Evolutionary conservation across 2,888 invertebrate genomes (phyloP), one percentile per base, ranked within the genome.

Genomic region (Epirrhoe tristata): DNA sequence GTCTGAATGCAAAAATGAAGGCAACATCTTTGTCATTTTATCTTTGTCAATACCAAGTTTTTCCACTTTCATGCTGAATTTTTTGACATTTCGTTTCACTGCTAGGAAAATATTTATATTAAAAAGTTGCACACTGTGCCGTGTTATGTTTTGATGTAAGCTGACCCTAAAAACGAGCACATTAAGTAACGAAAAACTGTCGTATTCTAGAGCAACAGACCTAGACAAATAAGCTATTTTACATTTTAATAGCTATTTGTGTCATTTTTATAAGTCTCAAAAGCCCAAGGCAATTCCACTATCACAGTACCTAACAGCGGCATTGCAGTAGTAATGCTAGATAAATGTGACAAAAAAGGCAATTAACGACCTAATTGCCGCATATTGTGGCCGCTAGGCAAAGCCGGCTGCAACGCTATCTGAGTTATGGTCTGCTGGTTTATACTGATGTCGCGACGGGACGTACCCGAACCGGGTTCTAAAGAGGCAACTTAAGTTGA

Each of bases 321-420:
- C 34, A 57, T 51, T 50, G 34, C 43, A 60, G 24, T 12, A 53
- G 57, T 57, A 52, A 32, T 32, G 67, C 50, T 56, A 67, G 48
- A 67, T 67, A 60, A 63, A 63, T 55, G 55, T 46, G 59, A 59
- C 63, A 56, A 67, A 59, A 67, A 50, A 36, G 53, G 63, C 63
- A 63, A 67, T 67, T 67, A 67, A 67, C n/a, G 52, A 52, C 56
- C 56, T 67, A 60, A 67, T 67, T 63, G 63, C 56, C 57, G 36
- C 59, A 59, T 67, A 67, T 67, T 63, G 67, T 56, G 12, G 66
- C 32, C 48, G 55, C 62, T 24, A 39, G 58, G 53, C 59, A 46
- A 60, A 59, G 63, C 59, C 60, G 57, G 60, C 52, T 52, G 63
- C 67, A 53, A 6, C 10, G 67, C 57, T 56, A 63, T 59, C 51